Evolutionary conservation across 2,113 vertebrate genomes (phyloP).

Genomic region (Phalacrocorax pelagicus): DNA sequence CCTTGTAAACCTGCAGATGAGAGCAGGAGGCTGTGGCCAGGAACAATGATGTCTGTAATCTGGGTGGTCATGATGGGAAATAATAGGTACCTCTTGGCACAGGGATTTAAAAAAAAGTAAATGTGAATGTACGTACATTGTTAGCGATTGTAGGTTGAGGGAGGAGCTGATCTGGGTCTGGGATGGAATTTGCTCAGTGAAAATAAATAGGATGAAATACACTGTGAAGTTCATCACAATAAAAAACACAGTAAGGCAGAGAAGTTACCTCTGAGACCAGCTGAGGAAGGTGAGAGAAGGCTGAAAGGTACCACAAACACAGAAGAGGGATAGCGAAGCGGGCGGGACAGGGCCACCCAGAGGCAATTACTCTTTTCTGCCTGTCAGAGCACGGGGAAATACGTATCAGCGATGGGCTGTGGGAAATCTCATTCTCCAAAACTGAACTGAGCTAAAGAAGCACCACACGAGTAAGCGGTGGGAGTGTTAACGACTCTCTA

Average conservation of each 20-base stretch:
- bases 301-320: neutral
- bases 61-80: neutral
- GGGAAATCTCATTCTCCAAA: neutral
- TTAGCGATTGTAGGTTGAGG: neutral
- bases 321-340: neutral
- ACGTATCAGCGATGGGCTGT: neutral
- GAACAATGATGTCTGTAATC: neutral
- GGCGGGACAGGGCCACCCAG: neutral
- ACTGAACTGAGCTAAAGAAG: neutral
- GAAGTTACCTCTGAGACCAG: neutral
- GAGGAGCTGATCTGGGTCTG: neutral
- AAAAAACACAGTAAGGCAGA: neutral
- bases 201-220: neutral
- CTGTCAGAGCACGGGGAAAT: neutral
- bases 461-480: neutral
- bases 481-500: neutral
- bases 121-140: accelerated
- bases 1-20: neutral
- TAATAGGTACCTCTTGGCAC: neutral
- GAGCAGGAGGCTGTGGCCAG: neutral
- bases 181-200: neutral
- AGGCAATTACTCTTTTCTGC: neutral
- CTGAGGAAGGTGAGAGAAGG: neutral
- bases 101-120: neutral
- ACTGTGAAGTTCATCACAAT: neutral